Conservation (phyloP, 2,888 invertebrate species). For the Drosophila bunnanda region DNA sequence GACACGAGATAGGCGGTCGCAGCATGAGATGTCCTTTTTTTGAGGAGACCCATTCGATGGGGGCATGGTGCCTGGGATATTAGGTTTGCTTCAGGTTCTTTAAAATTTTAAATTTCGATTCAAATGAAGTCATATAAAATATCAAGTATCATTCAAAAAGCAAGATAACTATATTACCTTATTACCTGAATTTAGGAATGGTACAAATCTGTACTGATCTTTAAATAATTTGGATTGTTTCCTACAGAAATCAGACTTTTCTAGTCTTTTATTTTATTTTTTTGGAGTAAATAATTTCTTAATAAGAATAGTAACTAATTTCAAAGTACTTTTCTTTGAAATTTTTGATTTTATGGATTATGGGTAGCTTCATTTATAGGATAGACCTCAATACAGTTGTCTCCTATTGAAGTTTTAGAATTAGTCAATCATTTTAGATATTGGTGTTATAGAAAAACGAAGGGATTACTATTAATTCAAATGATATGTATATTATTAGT, state of each 20-base stretch:
- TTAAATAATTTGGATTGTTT: neutral
- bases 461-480: too few relatives aligned
- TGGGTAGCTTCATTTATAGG: neutral
- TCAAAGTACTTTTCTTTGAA: neutral
- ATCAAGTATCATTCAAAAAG: neutral
- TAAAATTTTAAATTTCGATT: neutral
- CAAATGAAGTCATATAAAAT: neutral
- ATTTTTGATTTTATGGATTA: neutral
- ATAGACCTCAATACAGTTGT: neutral
- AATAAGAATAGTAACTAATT: neutral
- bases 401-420: neutral
- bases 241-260: neutral
- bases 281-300: neutral
- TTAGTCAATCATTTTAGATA: neutral
- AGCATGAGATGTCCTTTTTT: conserved; percentile 63
- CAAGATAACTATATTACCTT: neutral
- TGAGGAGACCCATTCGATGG: neutral
- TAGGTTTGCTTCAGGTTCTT: neutral
- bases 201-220: neutral
- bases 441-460: too few relatives aligned
- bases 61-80: neutral
- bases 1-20: conserved; percentile 49
- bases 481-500: too few relatives aligned
- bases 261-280: neutral
- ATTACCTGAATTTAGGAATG: neutral